Evolutionary conservation across 92 coral and sea anemone genomes (phyloP).

Genomic region (Paramuricea clavata): DNA sequence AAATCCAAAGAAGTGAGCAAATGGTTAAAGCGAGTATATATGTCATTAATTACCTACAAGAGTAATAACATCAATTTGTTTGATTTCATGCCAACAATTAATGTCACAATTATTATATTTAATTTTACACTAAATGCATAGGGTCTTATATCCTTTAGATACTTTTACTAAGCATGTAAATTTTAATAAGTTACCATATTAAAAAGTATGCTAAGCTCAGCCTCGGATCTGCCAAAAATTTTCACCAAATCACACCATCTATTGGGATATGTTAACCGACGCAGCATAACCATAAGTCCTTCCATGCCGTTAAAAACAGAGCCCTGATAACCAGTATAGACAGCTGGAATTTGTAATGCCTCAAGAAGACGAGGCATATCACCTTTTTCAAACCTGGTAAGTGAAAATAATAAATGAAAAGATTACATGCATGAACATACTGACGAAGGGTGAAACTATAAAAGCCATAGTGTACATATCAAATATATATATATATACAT

Average conservation of each 20-base stretch:
- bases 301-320: constrained; percentile 62
- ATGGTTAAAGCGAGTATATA: constrained; percentile 57
- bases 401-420: neutral
- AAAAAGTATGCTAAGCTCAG: constrained; percentile 69
- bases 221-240: constrained; percentile 66
- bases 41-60: constrained; percentile 53
- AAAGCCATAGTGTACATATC: neutral
- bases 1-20: constrained; percentile 57
- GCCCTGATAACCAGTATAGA: constrained; percentile 66
- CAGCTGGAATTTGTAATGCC: constrained; percentile 67
- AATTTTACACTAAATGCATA: neutral
- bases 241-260: constrained; percentile 71
- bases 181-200: constrained; percentile 50
- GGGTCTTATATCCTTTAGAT: neutral
- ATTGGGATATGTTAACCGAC: constrained; percentile 61
- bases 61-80: constrained; percentile 24
- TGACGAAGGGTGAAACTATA: neutral
- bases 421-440: neutral
- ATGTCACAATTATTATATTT: too few species aligned
- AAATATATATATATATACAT: neutral
- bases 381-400: constrained; percentile 69
- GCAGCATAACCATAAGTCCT: constrained; percentile 69
- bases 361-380: constrained; percentile 65
- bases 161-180: neutral
- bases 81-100: constrained; percentile 12